Evolutionary conservation across 2,113 vertebrate species (phyloP).

Genomic region (Gulo gulo): DNA sequence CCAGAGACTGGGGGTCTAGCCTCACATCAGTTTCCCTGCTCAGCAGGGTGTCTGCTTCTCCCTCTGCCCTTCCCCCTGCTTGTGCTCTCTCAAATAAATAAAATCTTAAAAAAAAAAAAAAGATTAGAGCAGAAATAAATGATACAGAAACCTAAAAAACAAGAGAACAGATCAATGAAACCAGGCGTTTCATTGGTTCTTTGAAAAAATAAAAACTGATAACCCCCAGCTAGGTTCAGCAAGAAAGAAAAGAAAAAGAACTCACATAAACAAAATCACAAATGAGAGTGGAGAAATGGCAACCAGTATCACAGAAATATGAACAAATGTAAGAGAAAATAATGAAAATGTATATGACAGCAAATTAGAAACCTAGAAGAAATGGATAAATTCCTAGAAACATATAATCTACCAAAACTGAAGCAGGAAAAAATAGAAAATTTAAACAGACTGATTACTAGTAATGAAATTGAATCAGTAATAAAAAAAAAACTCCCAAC

Average conservation of each 20-base stretch:
- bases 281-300: neutral
- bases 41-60: too few species aligned
- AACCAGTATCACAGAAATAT: neutral
- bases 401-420: neutral
- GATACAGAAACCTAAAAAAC: neutral
- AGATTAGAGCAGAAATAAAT: neutral
- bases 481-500: neutral
- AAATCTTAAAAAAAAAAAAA: too few species aligned
- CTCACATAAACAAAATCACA: neutral
- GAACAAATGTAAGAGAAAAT: neutral
- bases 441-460: neutral
- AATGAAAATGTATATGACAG: neutral
- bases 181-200: neutral
- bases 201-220: neutral
- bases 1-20: too few species aligned
- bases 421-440: neutral
- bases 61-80: too few species aligned
- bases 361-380: neutral
- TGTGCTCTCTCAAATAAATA: too few species aligned
- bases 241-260: neutral
- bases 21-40: too few species aligned
- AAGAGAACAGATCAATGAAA: neutral
- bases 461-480: neutral
- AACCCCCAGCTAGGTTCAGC: neutral
- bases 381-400: neutral